These are phyloP conservation scores for Momotus momota DNA, from an alignment of 2,797 vertebrate genomes.

Conservation along the genomic window DNA sequence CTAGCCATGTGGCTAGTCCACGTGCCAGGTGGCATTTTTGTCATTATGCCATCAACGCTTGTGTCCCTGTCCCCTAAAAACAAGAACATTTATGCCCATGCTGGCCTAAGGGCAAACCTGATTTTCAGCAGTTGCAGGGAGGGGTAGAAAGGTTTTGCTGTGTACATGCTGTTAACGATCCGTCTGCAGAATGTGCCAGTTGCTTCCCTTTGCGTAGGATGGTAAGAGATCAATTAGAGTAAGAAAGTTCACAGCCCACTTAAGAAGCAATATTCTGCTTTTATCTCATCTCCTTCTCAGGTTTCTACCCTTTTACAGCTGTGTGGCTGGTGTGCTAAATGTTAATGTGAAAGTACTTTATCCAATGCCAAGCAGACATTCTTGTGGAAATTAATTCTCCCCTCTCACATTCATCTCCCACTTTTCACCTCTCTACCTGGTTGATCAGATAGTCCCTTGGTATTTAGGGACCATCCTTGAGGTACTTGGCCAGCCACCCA, in stretches of 20 bases:
- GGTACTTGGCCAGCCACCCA: neutral
- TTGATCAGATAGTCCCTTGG: neutral
- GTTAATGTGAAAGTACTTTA: slow-evolving; percentile 58
- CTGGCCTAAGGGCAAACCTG: neutral
- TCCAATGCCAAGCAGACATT: slow-evolving; percentile 45
- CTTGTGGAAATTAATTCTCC: slow-evolving; percentile 57
- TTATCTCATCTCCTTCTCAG: slow-evolving; percentile 64
- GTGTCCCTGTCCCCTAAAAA: neutral
- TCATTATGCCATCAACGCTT: neutral
- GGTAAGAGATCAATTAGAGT: slow-evolving; percentile 70
- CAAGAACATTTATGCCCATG: neutral
- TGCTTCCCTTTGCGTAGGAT: slow-evolving; percentile 59
- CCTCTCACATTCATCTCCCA: neutral
- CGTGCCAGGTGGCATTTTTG: slow-evolving; percentile 19
- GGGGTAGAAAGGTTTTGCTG: neutral
- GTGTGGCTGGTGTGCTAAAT: slow-evolving; percentile 58
- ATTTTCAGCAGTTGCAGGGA: neutral
- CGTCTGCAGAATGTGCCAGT: slow-evolving; percentile 28
- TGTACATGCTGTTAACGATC: neutral
- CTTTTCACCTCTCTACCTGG: neutral
- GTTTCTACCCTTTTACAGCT: slow-evolving; percentile 56
- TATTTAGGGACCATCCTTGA: slow-evolving; percentile 24
- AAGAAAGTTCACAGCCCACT: slow-evolving; percentile 69
- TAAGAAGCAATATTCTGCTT: slow-evolving; percentile 70
- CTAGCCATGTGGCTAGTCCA: slow-evolving; percentile 8